These are phyloP conservation scores for Leptarthrus brevirostris DNA, from an alignment of 2,888 invertebrate genomes.

Conservation along the genomic window DNA sequence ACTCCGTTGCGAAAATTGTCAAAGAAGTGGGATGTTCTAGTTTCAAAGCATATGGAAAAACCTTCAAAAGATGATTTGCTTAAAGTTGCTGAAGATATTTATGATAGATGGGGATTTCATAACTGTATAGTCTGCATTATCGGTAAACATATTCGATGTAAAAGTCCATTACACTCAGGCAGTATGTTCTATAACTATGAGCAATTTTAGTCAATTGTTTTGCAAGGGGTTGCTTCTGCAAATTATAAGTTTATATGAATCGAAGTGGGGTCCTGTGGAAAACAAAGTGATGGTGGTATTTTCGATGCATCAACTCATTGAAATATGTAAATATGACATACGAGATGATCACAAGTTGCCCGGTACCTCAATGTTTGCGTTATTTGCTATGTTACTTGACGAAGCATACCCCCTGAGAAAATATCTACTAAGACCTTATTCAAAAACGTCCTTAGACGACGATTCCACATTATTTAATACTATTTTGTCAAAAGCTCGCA, in stretches of 20 bases:
- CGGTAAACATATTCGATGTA: conserved; percentile 39
- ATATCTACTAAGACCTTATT: conserved; percentile 19
- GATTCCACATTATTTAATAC: too few relatives aligned
- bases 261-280: conserved; percentile 26
- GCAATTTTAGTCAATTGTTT: background rate
- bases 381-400: conserved; percentile 31
- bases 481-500: too few relatives aligned
- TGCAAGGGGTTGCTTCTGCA: conserved; percentile 26
- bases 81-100: background rate
- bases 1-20: too few relatives aligned
- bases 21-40: conserved; percentile 14
- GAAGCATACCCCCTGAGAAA: conserved; percentile 38
- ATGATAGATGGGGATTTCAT: conserved; percentile 6
- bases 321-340: conserved; percentile 38
- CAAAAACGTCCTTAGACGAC: background rate
- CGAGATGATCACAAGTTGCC: conserved; percentile 16
- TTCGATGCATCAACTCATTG: conserved; percentile 42
- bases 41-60: conserved; percentile 11
- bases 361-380: background rate
- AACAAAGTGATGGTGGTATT: conserved; percentile 40
- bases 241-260: conserved; percentile 24
- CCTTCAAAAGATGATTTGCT: conserved; percentile 13
- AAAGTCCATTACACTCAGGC: conserved; percentile 31
- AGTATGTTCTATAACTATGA: conserved; percentile 18
- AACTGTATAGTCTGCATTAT: conserved; percentile 18